Evolutionary conservation across 2,797 vertebrate species (phyloP), one percentile per base, ranked within the genome.

Genomic region (Scarus forsteni): DNA sequence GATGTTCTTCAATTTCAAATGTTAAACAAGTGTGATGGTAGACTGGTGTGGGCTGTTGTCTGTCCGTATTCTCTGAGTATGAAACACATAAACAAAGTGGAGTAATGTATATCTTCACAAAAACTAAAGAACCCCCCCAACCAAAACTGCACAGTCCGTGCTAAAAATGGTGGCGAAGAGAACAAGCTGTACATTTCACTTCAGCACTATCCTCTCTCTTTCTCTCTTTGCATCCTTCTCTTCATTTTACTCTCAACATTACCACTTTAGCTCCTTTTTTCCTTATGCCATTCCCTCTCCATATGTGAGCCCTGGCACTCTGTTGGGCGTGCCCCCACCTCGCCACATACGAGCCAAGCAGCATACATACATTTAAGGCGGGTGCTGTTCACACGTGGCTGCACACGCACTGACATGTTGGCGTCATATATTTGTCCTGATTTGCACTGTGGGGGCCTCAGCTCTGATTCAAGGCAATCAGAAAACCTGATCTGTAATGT

Each of bases 301-400:
- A 83, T 82, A 83, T 78, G 64, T 75, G 80, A 89, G 78, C 77
- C 54, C 63, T 80, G 86, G 86, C 67, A 64, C 68, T 84, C 90
- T 79, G 77, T 84, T 90, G 89, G 91, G 89, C 87, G 87, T 88
- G 83, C 86, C 87, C 81, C 87, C 77, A 4, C 71, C 53, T 5
- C 40, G 27, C 8, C 12, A 68, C 73, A 83, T 75, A 86, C 68
- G 36, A 78, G 53, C 73, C 12, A 3, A 38, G 63, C 56, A 8
- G 66, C 57, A 9, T 75, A 77, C 68, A 75, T 85, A 81, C 85
- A 70, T 81, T 56, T 61, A 66, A 15, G 10, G 66, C 85, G 68
- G 80, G 75, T 77, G 75, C 70, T 55, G 70, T 75, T 84, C 76
- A 85, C 70, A 73, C 86, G 73, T 56, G 73, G 78, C 77, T 70